Percentiles rank a stretch among this genome's conserved stretches.
These are phyloP conservation scores for Stomatorhinus ivindoensis DNA, from an alignment of 2,113 vertebrate genomes.

Conservation along the genomic window DNA sequence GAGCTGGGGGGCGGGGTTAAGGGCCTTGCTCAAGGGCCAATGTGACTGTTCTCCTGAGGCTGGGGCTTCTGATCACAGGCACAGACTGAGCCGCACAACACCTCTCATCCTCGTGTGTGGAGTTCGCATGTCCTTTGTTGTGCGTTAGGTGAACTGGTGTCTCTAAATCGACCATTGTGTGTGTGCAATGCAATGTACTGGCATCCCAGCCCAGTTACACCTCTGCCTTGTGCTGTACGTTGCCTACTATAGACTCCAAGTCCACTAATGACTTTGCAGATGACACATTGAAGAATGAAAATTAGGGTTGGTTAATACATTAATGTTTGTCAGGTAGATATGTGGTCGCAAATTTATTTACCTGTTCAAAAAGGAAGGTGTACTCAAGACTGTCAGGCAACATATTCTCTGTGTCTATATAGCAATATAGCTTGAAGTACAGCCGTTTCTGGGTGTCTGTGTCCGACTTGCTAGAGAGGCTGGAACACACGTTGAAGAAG, in stretches of 20 bases:
- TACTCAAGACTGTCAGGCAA: constrained; percentile 79
- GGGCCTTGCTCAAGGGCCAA: too few species aligned
- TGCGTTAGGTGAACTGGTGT: not conserved
- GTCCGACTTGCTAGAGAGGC: constrained; percentile 65
- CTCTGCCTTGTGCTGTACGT: not conserved
- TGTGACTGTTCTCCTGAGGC: not conserved
- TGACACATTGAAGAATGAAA: not conserved
- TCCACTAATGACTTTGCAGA: not conserved
- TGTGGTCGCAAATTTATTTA: constrained; percentile 31
- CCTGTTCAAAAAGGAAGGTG: constrained; percentile 88
- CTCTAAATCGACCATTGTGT: not conserved
- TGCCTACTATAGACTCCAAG: not conserved
- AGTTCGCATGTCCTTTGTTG: not conserved
- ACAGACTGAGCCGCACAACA: too few species aligned
- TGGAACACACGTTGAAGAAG: constrained; percentile 30
- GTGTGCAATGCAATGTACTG: not conserved
- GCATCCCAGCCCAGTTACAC: not conserved
- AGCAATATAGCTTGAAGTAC: constrained; percentile 85
- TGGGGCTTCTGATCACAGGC: not conserved
- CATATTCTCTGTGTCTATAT: constrained; percentile 76
- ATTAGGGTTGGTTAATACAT: not conserved
- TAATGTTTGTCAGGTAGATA: not conserved
- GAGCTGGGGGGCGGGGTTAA: too few species aligned
- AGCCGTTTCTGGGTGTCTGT: constrained; percentile 65
- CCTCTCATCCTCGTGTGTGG: not conserved